A percentile compares a stretch with the other conserved stretches of the same genome.
phyloP scores from a whole-genome alignment of 2,113 vertebrate genomes.

The Varanus salvator region DNA sequence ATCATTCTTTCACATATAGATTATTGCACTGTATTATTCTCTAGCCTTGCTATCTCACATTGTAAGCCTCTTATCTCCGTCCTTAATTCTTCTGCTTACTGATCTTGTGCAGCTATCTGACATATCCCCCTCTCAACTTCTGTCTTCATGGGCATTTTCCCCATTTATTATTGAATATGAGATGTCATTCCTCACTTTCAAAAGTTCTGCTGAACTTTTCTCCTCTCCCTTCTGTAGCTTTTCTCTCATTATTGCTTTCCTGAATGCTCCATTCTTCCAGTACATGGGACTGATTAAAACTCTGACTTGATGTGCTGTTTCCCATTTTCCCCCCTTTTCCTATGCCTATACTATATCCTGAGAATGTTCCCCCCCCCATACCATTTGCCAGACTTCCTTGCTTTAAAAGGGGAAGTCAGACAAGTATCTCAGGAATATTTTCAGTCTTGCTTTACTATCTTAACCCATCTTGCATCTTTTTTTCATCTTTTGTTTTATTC shows the following conservation, averaged over 20 bases:
- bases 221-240: neutral
- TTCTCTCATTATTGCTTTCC: neutral
- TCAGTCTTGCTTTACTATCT: neutral
- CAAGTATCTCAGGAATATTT: neutral
- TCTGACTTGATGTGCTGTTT: neutral
- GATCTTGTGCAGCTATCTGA: neutral
- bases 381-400: neutral
- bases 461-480: neutral
- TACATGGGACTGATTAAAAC: neutral
- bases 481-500: neutral
- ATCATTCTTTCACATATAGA: conserved; percentile 17
- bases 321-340: neutral
- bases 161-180: neutral
- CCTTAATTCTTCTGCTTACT: conserved; percentile 21
- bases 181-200: neutral
- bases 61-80: conserved; percentile 17
- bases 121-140: neutral
- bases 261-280: neutral
- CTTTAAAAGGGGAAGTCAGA: neutral
- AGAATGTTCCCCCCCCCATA: neutral
- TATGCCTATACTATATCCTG: neutral
- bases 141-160: neutral
- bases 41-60: neutral
- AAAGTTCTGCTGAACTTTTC: neutral
- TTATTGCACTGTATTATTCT: conserved; percentile 19